Evolutionary conservation across 2,797 vertebrate species (phyloP).

Genomic region (Tadarida brasiliensis): DNA sequence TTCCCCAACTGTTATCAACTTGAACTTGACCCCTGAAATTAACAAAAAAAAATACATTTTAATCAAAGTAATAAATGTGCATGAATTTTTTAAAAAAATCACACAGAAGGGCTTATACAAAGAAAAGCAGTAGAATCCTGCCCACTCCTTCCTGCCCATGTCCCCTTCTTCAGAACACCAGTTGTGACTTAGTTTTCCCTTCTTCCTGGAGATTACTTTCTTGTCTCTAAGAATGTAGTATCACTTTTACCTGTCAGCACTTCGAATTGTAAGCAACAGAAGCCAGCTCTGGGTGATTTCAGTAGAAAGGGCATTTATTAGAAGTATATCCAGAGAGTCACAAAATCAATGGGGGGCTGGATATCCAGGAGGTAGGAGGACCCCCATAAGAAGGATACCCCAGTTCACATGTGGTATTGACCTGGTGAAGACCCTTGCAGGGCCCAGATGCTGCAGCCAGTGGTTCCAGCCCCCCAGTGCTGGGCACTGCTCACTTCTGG

Average conservation of each 20-base stretch:
- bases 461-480: background rate
- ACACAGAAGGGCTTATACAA: background rate
- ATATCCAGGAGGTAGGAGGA: background rate
- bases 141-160: background rate
- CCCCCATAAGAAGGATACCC: background rate
- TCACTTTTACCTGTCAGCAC: background rate
- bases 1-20: background rate
- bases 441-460: background rate
- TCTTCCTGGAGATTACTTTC: background rate
- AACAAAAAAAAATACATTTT: background rate
- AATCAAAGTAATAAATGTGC: background rate
- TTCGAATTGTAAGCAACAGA: background rate
- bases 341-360: background rate
- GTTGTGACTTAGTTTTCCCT: background rate
- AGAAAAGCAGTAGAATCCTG: background rate
- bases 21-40: background rate
- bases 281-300: background rate
- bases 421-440: background rate
- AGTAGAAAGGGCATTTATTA: background rate
- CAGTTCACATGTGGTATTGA: too few species aligned
- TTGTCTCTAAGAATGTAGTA: background rate
- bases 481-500: background rate
- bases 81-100: background rate
- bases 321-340: background rate
- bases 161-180: background rate